Evolutionary conservation across 2,113 vertebrate genomes (phyloP).

Genomic region (Zosterops japonicus): DNA sequence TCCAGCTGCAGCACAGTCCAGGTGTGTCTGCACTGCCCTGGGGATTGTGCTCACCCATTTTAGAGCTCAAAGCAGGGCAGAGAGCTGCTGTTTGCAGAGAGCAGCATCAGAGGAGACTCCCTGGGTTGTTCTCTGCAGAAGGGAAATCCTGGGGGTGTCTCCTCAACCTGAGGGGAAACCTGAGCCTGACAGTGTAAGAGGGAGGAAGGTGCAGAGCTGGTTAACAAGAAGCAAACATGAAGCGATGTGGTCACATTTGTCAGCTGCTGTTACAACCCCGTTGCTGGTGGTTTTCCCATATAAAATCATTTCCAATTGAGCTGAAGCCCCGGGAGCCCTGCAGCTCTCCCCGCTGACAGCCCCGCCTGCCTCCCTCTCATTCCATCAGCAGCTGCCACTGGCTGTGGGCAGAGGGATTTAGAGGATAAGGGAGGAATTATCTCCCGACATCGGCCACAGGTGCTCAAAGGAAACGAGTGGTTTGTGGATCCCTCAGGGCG

Average conservation of each 20-base stretch:
- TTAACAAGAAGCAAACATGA: neutral
- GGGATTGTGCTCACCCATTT: neutral
- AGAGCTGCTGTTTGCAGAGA: neutral
- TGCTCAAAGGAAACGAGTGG: neutral
- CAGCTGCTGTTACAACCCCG: slow-evolving; percentile 4
- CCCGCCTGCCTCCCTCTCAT: neutral
- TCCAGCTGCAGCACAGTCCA: neutral
- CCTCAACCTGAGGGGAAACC: neutral
- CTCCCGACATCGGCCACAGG: neutral
- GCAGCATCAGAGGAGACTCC: neutral
- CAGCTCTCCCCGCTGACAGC: neutral
- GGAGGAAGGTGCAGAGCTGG: neutral
- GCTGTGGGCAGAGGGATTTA: neutral
- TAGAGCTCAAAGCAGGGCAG: neutral
- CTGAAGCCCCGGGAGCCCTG: neutral
- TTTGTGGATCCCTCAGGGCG: neutral
- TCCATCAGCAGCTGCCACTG: slow-evolving; percentile 8
- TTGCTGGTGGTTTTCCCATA: neutral
- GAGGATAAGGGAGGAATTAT: neutral
- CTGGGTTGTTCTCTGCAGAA: neutral
- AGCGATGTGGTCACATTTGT: neutral
- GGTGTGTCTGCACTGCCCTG: neutral
- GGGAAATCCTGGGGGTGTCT: no score
- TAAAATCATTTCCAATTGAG: neutral
- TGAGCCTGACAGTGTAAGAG: neutral